Evolutionary conservation across 2,797 vertebrate species (phyloP).

Genomic region (Mycteria americana): DNA sequence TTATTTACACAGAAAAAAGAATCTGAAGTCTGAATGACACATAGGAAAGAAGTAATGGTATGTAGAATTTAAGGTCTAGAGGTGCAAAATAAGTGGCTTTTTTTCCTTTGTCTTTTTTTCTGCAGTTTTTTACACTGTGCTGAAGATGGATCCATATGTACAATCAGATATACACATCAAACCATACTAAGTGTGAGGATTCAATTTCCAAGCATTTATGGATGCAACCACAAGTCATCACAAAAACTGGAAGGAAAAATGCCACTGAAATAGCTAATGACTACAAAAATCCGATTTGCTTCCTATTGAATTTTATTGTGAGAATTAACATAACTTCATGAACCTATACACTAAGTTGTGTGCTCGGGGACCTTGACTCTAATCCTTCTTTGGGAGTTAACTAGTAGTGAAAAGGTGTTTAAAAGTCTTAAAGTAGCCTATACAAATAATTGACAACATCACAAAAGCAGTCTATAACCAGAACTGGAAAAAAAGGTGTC

Average conservation of each 20-base stretch:
- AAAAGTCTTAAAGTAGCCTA: neutral
- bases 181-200: neutral
- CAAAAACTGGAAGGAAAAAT: neutral
- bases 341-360: neutral
- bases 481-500: neutral
- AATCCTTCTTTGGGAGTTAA: neutral
- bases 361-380: neutral
- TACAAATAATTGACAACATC: neutral
- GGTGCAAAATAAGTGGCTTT: rapidly evolving
- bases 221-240: neutral
- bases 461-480: neutral
- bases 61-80: neutral
- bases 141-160: neutral
- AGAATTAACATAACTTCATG: neutral
- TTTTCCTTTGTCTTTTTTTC: neutral
- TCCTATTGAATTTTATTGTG: neutral
- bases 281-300: neutral
- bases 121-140: neutral
- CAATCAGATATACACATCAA: neutral
- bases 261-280: neutral
- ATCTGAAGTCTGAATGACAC: neutral
- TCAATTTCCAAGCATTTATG: neutral
- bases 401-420: neutral
- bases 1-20: neutral
- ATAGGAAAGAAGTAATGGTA: neutral